phyloP scores from a whole-genome alignment of 2,888 invertebrate genomes.

The Dysmachus trigonus region DNA sequence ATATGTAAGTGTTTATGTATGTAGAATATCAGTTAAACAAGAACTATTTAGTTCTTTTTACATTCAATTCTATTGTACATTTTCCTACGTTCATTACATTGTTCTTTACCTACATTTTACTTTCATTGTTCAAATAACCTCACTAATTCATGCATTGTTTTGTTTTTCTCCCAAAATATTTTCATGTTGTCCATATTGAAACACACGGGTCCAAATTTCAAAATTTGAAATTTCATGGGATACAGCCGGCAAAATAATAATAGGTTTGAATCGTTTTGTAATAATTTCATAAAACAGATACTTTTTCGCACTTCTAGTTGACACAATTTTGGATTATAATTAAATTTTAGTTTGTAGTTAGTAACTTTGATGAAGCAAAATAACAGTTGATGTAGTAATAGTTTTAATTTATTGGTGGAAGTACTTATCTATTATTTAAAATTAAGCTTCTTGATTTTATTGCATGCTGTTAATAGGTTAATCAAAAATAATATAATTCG shows the following conservation, averaged over 20 bases:
- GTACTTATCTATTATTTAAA: background rate
- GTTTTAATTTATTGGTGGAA: conserved; percentile 15
- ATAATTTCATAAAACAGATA: background rate
- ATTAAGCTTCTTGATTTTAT: background rate
- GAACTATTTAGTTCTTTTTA: background rate
- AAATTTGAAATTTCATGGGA: background rate
- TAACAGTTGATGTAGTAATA: background rate
- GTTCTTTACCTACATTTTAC: background rate
- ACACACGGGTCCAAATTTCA: background rate
- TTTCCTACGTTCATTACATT: background rate
- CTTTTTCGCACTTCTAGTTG: background rate
- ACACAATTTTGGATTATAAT: background rate
- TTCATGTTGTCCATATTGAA: conserved; percentile 29
- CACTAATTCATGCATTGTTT: conserved; percentile 8
- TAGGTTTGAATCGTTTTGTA: conserved; percentile 63
- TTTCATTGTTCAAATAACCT: background rate
- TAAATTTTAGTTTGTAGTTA: background rate
- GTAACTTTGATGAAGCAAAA: background rate
- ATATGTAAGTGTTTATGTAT: background rate
- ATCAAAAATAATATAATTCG: background rate
- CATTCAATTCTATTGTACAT: background rate
- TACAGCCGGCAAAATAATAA: conserved; percentile 65
- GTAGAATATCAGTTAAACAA: background rate
- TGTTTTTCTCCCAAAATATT: background rate
- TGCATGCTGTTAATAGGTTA: conserved; percentile 4